Conservation (phyloP, 2,888 invertebrate species). For the Periphyllus acericola region DNA sequence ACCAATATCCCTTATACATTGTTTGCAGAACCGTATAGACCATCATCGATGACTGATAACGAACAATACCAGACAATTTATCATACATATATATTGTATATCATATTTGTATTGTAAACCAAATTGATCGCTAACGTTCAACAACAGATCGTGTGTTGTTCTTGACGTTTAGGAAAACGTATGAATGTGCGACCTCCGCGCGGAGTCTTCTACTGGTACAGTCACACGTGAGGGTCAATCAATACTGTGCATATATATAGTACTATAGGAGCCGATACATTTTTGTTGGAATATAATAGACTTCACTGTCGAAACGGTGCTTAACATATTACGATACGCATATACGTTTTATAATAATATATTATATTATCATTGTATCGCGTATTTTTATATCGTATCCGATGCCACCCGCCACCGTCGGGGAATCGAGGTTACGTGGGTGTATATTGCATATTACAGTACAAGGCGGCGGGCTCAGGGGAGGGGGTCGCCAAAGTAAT, state of each 20-base stretch:
- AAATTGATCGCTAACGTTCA: neutral
- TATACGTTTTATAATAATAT: no score
- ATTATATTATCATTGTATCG: no score
- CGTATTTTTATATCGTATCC: no score
- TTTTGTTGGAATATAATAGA: neutral
- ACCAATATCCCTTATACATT: neutral
- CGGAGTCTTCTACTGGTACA: neutral
- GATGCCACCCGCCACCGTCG: no score
- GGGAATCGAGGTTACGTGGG: no score
- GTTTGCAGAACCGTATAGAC: neutral
- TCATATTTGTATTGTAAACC: neutral
- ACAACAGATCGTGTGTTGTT: neutral
- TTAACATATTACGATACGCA: no score
- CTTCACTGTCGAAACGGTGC: neutral
- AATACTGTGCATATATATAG: no score
- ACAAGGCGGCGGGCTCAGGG: neutral
- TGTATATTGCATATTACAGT: neutral
- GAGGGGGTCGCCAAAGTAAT: neutral
- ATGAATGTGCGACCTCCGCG: neutral
- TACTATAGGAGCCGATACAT: neutral
- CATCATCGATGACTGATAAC: slow-evolving; percentile 1
- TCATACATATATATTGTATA: neutral
- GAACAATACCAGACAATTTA: neutral
- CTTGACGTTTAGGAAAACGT: neutral
- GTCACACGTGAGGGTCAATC: no score